These are phyloP conservation scores for Urocyon cinereoargenteus DNA, from an alignment of 2,797 vertebrate genomes.

Conservation along the genomic window DNA sequence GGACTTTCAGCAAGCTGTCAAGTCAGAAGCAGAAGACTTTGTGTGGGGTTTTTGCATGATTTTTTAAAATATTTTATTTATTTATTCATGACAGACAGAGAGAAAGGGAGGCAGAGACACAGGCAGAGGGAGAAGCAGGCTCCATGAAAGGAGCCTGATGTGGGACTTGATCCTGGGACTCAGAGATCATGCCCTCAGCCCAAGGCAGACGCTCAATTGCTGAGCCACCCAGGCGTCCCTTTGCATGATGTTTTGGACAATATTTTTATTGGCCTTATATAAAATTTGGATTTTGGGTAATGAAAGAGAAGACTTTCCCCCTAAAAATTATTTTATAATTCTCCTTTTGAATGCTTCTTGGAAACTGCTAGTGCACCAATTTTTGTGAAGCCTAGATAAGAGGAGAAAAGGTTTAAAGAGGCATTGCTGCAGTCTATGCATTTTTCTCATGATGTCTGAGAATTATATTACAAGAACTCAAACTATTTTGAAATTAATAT, in stretches of 20 bases:
- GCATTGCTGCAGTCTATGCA: neutral
- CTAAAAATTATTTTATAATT: neutral
- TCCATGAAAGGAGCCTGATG: no score
- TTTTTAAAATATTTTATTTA: no score
- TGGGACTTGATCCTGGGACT: no score
- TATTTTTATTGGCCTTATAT: neutral
- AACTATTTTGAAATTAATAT: neutral
- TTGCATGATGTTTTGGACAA: neutral
- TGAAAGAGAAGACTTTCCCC: neutral
- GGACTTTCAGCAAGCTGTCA: neutral
- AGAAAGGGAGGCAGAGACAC: no score
- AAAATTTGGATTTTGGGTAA: neutral
- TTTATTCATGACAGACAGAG: no score
- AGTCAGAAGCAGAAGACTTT: neutral
- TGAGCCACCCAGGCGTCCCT: no score
- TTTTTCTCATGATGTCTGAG: constrained; percentile 9
- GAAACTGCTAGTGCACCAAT: neutral
- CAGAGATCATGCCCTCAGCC: no score
- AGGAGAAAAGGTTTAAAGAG: neutral
- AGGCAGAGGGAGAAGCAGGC: no score
- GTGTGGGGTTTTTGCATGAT: neutral
- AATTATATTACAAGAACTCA: neutral
- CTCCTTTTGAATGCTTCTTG: neutral
- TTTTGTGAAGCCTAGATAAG: neutral
- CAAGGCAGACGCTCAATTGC: no score